These are phyloP conservation scores for Petrocephalus sullivani DNA, from an alignment of 2,797 vertebrate genomes.

Conservation along the genomic window DNA sequence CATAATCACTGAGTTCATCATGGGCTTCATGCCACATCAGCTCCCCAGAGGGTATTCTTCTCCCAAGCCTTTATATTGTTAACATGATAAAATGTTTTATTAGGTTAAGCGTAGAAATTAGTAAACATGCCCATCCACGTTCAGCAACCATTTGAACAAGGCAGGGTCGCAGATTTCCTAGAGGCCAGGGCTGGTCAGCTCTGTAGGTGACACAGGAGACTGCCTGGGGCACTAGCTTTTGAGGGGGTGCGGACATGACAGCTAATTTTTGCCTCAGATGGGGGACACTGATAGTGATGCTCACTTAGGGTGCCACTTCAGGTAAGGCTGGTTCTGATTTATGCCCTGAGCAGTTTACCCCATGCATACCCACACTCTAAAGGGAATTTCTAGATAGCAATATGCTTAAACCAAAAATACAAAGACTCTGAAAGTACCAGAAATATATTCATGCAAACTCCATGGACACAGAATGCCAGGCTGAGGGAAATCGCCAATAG, in stretches of 20 bases:
- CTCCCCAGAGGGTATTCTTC: neutral
- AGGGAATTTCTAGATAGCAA: neutral
- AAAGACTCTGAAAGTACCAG: neutral
- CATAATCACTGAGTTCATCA: too few species aligned
- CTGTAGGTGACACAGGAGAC: neutral
- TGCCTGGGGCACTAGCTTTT: neutral
- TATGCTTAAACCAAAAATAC: neutral
- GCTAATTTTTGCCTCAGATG: neutral
- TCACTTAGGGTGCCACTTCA: neutral
- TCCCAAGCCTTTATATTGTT: neutral
- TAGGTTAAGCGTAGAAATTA: neutral
- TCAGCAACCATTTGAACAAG: too few species aligned
- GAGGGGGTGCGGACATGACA: neutral
- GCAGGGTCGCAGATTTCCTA: too few species aligned
- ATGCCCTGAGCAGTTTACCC: neutral
- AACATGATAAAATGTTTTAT: neutral
- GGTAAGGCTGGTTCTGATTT: neutral
- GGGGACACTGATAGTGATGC: neutral
- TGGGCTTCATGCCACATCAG: neutral
- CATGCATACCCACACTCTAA: neutral
- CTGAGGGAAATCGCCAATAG: neutral
- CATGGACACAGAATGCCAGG: neutral
- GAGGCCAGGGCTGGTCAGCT: neutral
- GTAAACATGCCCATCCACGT: neutral
- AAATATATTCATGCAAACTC: neutral